Evolutionary conservation across 2,888 invertebrate genomes (phyloP).

Genomic region (Papilio demoleus): DNA sequence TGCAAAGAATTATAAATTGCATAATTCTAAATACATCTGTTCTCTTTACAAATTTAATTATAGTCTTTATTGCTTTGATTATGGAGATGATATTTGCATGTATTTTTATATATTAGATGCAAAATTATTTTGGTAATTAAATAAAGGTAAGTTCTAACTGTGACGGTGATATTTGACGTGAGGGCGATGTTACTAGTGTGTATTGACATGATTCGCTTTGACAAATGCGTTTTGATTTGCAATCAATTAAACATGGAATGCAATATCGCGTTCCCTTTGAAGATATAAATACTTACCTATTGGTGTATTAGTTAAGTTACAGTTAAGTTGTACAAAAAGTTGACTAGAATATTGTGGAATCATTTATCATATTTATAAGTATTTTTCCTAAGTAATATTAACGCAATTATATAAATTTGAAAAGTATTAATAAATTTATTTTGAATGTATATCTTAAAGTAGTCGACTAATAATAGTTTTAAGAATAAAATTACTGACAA

Average conservation of each 20-base stretch:
- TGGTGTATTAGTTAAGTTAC: not conserved
- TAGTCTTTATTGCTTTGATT: not conserved
- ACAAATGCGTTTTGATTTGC: slow-evolving; percentile 27
- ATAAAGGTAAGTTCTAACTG: not conserved
- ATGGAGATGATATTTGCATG: not conserved
- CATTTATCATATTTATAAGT: too few species aligned
- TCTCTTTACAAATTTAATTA: not conserved
- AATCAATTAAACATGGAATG: slow-evolving; percentile 19
- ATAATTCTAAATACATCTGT: not conserved
- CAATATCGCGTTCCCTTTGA: slow-evolving; percentile 21
- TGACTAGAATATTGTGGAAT: too few species aligned
- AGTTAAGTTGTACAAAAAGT: not conserved
- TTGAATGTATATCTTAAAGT: too few species aligned
- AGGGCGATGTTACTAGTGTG: slow-evolving; percentile 5
- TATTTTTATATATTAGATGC: slow-evolving; percentile 5
- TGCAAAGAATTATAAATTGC: not conserved
- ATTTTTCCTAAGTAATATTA: too few species aligned
- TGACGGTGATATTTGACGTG: slow-evolving; percentile 9
- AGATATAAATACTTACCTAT: not conserved
- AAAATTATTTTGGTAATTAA: not conserved
- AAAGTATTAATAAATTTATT: too few species aligned
- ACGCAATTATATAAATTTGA: too few species aligned
- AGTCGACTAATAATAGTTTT: too few species aligned
- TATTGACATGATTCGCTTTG: slow-evolving; percentile 29
- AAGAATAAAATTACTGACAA: too few species aligned